A percentile compares a stretch with the other conserved stretches of the same genome.
These are phyloP conservation scores for Stichodactyla mertensii DNA, from an alignment of 64 coral and sea anemone genomes.

Conservation along the genomic window DNA sequence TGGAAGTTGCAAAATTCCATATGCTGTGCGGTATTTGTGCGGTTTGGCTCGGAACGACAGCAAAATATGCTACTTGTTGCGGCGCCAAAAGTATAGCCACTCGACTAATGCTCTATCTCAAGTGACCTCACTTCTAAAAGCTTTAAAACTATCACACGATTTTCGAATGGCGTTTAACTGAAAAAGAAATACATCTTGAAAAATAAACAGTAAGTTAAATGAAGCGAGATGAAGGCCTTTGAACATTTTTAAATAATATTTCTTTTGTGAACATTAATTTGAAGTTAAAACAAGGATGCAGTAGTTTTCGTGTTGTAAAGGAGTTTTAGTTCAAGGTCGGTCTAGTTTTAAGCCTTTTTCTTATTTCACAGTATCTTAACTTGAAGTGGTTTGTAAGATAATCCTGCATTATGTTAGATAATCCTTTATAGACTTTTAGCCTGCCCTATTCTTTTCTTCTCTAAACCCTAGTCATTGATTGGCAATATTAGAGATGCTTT, in stretches of 20 bases:
- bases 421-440: neutral
- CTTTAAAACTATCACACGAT: too few relatives aligned
- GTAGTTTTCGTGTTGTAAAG: neutral
- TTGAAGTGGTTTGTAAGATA: neutral
- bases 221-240: too few relatives aligned
- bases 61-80: neutral
- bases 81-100: slow-evolving; percentile 3
- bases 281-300: neutral
- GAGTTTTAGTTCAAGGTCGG: neutral
- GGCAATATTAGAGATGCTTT: too few relatives aligned
- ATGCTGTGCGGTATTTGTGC: neutral
- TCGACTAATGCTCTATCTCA: neutral
- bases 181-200: too few relatives aligned
- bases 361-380: neutral
- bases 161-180: too few relatives aligned
- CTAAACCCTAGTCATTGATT: too few relatives aligned
- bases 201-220: too few relatives aligned
- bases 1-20: too few relatives aligned
- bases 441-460: neutral
- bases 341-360: neutral
- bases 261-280: neutral
- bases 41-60: neutral
- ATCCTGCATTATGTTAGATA: neutral
- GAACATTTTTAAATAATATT: too few relatives aligned
- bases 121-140: neutral